Base-by-base conservation (phyloP, 2,113 vertebrate genomes). In the Equus przewalskii region DNA sequence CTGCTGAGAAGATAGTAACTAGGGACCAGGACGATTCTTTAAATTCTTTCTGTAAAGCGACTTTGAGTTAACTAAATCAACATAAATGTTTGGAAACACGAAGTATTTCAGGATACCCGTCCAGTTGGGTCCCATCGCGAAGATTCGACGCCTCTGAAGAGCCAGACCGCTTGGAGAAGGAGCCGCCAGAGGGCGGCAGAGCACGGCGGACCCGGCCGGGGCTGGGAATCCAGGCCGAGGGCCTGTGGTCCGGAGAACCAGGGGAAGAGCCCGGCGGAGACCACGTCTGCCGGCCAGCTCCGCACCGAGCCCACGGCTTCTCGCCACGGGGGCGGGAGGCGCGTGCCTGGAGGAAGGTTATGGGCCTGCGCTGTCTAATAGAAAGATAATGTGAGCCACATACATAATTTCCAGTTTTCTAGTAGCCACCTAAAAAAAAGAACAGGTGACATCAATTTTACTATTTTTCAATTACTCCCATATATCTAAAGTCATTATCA, bases 141-240 rank as follows among this genome's bases (percentile, higher is more conserved):
- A 22, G 5, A 11, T 6, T 36, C 12, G 72, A 21, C 33, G 33
- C 54, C 24, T 0, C 51, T 51, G 13, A 65, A 51, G 49, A 85
- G n/a, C 12, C 3, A 28, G 22, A 30, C 64, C 3, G 56, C 4
- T 14, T 64, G 58, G 41, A 62, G 44, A 28, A 82, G 41, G 1
- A 13, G n/a, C 96, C 97, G 11, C 78, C 83, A 96, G 97, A 65
- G 96, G 97, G 86, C 78, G 18, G 51, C 92, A 93, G 86, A 97
- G 44, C 78, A 76, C 92, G 49, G 60, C 0, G 6, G 72, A 62
- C 44, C n/a, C 15, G 0, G 36, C 1, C 15, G 0, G 0, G 1
- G 46, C 22, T 1, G 1, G 3, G 51, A 19, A 24, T 0, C 4
- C 0, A 28, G 3, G 62, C 54, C 15, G 9, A 1, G 1, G 11